These are phyloP conservation scores for Augiades crinisus DNA, from an alignment of 2,888 invertebrate species.

Conservation along the genomic window DNA sequence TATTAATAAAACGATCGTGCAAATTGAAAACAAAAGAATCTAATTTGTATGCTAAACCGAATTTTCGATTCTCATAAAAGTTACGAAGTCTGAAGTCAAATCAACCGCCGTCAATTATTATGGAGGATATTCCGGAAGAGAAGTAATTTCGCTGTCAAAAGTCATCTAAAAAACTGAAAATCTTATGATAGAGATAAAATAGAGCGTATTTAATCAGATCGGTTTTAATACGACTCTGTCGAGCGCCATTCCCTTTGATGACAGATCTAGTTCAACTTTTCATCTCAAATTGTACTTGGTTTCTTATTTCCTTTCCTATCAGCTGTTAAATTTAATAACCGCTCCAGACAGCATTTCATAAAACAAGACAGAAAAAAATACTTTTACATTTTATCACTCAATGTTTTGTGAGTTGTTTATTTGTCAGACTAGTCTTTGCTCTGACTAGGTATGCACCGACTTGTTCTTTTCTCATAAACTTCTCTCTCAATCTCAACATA, in stretches of 20 bases:
- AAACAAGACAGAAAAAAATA: background rate
- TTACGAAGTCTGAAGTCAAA: too few species aligned
- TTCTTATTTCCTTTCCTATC: background rate
- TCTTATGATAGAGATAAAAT: background rate
- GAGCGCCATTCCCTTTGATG: slow-evolving; percentile 17
- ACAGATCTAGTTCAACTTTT: slow-evolving; percentile 19
- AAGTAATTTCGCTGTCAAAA: background rate
- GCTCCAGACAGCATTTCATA: background rate
- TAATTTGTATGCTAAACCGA: too few species aligned
- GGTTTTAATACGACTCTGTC: slow-evolving; percentile 12
- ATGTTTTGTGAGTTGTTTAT: too few species aligned
- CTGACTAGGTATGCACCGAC: too few species aligned
- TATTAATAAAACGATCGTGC: too few species aligned
- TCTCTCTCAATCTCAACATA: too few species aligned
- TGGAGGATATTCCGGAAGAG: background rate
- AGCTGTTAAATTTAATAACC: slow-evolving; percentile 13
- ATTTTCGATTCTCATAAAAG: too few species aligned
- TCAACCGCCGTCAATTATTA: background rate
- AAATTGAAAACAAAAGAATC: too few species aligned
- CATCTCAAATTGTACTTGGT: slow-evolving; percentile 7
- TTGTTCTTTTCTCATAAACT: too few species aligned
- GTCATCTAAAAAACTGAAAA: slow-evolving; percentile 1
- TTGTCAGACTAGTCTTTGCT: too few species aligned
- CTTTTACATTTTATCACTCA: background rate
- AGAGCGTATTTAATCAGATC: slow-evolving; percentile 9